These are phyloP conservation scores for Hypotaenidia philippensis DNA, from an alignment of 2,797 vertebrate species.

Conservation along the genomic window DNA sequence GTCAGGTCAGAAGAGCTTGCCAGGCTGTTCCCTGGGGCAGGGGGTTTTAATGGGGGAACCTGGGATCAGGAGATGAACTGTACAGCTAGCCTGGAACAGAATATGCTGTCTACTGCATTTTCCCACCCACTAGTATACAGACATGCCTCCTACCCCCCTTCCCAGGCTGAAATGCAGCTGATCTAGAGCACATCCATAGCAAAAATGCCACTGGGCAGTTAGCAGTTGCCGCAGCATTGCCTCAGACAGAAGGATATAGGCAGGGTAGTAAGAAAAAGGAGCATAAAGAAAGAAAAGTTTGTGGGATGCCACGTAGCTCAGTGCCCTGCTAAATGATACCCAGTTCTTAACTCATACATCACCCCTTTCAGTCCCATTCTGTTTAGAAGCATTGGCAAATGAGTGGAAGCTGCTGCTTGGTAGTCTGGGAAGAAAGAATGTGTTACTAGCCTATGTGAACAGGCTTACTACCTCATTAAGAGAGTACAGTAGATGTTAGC, in stretches of 20 bases:
- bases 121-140: constrained; percentile 1
- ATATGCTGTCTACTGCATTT: constrained; percentile 58
- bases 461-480: not conserved
- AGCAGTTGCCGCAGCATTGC: constrained; percentile 31
- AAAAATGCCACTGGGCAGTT: not conserved
- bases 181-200: constrained; percentile 7
- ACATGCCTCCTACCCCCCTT: not conserved
- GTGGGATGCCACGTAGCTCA: not conserved
- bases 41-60: constrained; percentile 34
- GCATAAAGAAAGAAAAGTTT: not conserved
- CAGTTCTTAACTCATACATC: not conserved
- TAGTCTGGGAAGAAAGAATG: not conserved
- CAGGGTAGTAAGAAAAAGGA: not conserved
- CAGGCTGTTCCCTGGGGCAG: constrained; percentile 52
- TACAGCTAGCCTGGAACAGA: constrained; percentile 43
- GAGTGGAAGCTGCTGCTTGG: not conserved
- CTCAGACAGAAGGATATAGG: not conserved
- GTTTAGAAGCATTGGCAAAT: not conserved
- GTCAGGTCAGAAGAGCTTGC: constrained; percentile 64
- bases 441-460: not conserved
- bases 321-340: not conserved
- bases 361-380: not conserved
- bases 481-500: not conserved
- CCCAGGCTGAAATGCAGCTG: constrained; percentile 43
- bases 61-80: constrained; percentile 50